These are phyloP conservation scores for Plagodis pulveraria DNA, from an alignment of 2,888 invertebrate species.

Conservation along the genomic window DNA sequence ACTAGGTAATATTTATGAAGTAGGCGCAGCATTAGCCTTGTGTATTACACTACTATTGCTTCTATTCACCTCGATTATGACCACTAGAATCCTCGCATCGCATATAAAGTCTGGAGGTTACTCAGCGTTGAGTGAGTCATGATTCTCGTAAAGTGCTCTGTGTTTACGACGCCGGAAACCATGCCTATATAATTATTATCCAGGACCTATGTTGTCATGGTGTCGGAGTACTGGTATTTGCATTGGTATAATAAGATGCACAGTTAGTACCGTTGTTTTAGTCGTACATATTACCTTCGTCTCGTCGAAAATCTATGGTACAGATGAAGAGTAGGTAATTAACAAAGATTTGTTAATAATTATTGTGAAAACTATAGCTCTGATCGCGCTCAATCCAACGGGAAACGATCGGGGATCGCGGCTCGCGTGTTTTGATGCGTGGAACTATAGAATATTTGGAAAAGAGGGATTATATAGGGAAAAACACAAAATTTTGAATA, in stretches of 20 bases:
- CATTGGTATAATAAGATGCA: not conserved
- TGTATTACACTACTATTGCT: not conserved
- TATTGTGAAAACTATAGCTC: no score
- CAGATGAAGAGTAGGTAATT: no score
- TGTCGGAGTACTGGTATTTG: conserved; percentile 6
- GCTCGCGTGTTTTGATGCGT: no score
- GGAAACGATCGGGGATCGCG: no score
- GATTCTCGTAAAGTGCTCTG: conserved; percentile 51
- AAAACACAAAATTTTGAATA: no score
- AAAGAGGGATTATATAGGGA: no score
- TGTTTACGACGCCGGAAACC: conserved; percentile 64
- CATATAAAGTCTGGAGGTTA: conserved; percentile 47
- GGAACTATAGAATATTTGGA: no score
- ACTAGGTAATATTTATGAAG: not conserved
- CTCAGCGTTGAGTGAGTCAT: conserved; percentile 64
- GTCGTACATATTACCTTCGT: no score
- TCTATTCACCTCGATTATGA: conserved; percentile 37
- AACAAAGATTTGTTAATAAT: no score
- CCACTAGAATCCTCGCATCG: conserved; percentile 23
- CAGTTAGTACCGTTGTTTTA: no score
- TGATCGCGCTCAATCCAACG: no score
- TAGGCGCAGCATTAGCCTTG: not conserved
- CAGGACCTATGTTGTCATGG: conserved; percentile 24
- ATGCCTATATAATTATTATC: conserved; percentile 38
- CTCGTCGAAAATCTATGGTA: no score